A percentile compares a stretch with the other conserved stretches of the same genome.
These are phyloP conservation scores for Leptoclinus maculatus DNA, from an alignment of 2,797 vertebrate genomes.

Conservation along the genomic window DNA sequence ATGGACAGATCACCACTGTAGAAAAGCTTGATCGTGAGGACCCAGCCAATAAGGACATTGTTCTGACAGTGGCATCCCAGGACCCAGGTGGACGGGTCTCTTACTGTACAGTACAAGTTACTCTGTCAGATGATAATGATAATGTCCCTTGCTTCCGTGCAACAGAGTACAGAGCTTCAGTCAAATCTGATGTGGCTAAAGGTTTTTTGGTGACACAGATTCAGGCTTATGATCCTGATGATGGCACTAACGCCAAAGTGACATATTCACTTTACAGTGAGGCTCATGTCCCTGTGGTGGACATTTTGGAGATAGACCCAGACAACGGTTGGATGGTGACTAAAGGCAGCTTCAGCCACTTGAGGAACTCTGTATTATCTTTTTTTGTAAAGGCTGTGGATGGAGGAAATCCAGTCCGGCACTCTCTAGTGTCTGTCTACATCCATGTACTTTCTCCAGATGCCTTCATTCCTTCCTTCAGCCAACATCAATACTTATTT, in stretches of 20 bases:
- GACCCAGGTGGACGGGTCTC: slow-evolving; percentile 92
- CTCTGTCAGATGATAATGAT: slow-evolving; percentile 95
- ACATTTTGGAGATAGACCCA: slow-evolving; percentile 96
- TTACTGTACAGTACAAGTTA: slow-evolving; percentile 90
- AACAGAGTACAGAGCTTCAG: slow-evolving; percentile 91
- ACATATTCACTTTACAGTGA: slow-evolving; percentile 96
- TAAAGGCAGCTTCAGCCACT: slow-evolving; percentile 92
- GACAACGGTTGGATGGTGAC: slow-evolving; percentile 99
- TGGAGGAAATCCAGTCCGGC: slow-evolving; percentile 91
- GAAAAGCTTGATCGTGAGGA: slow-evolving; percentile 95
- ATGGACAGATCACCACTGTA: slow-evolving; percentile 90
- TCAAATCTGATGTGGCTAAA: slow-evolving; percentile 91
- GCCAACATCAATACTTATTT: slow-evolving; percentile 93
- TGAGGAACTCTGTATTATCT: slow-evolving; percentile 92
- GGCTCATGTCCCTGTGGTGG: slow-evolving; percentile 90
- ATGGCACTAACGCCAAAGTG: slow-evolving; percentile 91
- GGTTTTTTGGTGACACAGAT: slow-evolving; percentile 94
- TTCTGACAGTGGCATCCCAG: slow-evolving; percentile 88
- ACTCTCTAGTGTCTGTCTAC: slow-evolving; percentile 95
- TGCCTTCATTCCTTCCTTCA: slow-evolving; percentile 89
- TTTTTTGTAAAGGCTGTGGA: slow-evolving; percentile 98
- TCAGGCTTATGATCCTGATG: slow-evolving; percentile 92
- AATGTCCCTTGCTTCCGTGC: slow-evolving; percentile 90
- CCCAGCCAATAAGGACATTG: slow-evolving; percentile 85
- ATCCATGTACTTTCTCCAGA: slow-evolving; percentile 94